These are phyloP conservation scores for Didymodactylos carnosus DNA, from an alignment of 2,888 invertebrate genomes.

Conservation along the genomic window DNA sequence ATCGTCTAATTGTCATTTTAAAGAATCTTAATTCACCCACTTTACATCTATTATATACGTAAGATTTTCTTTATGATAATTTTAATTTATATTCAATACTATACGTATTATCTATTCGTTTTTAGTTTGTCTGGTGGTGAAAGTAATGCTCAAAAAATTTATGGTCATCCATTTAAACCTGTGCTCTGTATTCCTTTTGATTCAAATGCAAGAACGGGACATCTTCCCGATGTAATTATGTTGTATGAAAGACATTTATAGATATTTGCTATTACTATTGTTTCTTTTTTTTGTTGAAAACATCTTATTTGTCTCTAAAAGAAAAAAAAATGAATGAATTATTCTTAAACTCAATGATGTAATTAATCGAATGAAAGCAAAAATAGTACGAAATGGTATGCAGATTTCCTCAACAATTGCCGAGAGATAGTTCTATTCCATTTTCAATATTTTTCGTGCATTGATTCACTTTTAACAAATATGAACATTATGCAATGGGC, in stretches of 20 bases:
- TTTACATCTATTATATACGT: neutral
- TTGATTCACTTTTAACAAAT: too few relatives aligned
- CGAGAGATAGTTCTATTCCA: too few relatives aligned
- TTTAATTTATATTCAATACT: neutral
- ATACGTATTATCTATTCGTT: neutral
- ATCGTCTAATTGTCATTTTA: neutral
- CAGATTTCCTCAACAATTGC: too few relatives aligned
- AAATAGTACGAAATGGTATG: too few relatives aligned
- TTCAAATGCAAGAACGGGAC: neutral
- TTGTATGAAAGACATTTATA: neutral
- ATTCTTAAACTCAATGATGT: too few relatives aligned
- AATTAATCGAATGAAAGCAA: too few relatives aligned
- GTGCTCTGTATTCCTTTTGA: neutral
- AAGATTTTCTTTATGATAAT: neutral
- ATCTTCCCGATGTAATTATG: neutral
- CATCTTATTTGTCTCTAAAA: too few relatives aligned
- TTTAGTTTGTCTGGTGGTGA: neutral
- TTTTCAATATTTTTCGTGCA: too few relatives aligned
- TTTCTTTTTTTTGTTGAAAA: too few relatives aligned
- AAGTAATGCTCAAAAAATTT: neutral
- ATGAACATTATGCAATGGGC: too few relatives aligned
- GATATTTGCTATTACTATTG: too few relatives aligned
- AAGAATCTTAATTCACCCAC: neutral
- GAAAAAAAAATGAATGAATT: too few relatives aligned
- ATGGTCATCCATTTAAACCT: neutral